These are phyloP conservation scores for Nomia melanderi DNA, from an alignment of 1,140 invertebrate genomes.

Conservation along the genomic window DNA sequence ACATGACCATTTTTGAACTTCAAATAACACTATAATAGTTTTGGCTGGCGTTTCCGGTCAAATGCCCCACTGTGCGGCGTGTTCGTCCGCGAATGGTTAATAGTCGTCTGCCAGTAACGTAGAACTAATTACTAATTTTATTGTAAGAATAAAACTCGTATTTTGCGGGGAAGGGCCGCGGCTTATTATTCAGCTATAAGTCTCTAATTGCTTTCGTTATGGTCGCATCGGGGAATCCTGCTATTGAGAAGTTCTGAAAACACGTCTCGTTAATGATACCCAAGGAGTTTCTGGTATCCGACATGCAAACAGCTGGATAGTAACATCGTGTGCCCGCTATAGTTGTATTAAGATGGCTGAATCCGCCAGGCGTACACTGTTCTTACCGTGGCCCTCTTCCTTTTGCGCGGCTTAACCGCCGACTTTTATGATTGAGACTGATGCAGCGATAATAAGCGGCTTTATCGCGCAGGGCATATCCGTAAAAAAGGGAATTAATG, in stretches of 20 bases:
- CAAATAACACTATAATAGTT: no score
- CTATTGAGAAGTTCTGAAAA: slow-evolving; percentile 13
- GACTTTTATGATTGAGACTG: slow-evolving; percentile 41
- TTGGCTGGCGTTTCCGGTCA: no score
- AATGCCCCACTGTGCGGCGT: no score
- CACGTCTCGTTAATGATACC: slow-evolving; percentile 21
- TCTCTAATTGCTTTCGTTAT: not conserved
- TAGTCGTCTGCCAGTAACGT: no score
- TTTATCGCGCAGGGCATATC: slow-evolving; percentile 12
- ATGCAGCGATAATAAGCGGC: slow-evolving; percentile 40
- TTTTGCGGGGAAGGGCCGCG: not conserved
- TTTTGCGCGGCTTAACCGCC: slow-evolving; percentile 13
- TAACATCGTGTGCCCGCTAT: slow-evolving; percentile 12
- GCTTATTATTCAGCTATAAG: slow-evolving; percentile 39
- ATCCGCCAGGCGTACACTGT: not conserved
- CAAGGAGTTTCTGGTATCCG: slow-evolving; percentile 1
- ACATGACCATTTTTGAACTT: no score
- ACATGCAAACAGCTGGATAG: slow-evolving; percentile 24
- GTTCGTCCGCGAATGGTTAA: no score
- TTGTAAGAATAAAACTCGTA: no score
- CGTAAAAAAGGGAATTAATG: slow-evolving; percentile 26
- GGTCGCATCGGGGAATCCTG: not conserved
- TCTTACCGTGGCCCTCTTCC: not conserved
- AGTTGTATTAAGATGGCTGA: slow-evolving; percentile 25
- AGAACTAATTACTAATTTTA: no score